phyloP scores from a whole-genome alignment of 2,113 vertebrate genomes.

The Raja brachyura region DNA sequence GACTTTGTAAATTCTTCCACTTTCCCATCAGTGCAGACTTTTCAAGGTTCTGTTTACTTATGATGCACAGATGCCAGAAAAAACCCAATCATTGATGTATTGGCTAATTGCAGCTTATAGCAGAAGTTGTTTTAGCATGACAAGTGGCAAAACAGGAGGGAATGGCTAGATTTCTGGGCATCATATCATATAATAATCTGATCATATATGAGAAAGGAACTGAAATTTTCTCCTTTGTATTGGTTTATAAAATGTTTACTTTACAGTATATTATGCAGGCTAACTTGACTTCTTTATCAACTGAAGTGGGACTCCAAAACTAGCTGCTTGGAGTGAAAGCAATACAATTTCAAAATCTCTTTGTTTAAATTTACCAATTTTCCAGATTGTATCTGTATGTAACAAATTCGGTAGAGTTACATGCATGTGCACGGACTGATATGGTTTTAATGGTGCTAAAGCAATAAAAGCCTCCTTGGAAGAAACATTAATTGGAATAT shows the following conservation, averaged over 20 bases:
- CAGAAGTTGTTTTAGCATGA: neutral
- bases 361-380: neutral
- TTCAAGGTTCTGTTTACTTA: neutral
- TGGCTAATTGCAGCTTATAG: neutral
- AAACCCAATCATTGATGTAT: neutral
- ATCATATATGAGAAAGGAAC: neutral
- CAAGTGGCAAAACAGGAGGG: neutral
- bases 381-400: neutral
- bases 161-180: neutral
- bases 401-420: neutral
- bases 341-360: neutral
- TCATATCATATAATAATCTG: neutral
- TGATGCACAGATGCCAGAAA: neutral
- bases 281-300: neutral
- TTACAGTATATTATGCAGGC: neutral
- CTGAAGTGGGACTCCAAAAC: neutral
- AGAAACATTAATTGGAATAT: neutral
- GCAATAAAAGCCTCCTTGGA: neutral
- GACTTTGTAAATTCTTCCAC: neutral
- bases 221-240: neutral
- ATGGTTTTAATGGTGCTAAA: neutral
- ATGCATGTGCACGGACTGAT: neutral
- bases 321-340: neutral
- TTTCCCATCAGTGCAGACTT: neutral
- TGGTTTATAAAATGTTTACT: neutral